Conservation (phyloP, 2,797 vertebrate species). For the Ispidina lecontei region DNA sequence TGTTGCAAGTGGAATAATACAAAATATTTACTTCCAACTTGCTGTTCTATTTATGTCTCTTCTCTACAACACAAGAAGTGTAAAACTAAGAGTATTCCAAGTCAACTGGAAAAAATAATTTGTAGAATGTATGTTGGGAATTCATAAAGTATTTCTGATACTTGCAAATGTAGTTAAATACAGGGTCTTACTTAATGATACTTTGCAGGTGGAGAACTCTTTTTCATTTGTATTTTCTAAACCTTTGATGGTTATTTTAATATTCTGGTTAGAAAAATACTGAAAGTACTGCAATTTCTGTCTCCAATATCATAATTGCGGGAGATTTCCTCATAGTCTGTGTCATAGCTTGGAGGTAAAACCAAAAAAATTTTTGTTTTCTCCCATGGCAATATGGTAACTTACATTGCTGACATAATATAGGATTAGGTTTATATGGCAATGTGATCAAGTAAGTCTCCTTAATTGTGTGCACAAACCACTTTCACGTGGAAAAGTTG, state of each 20-base stretch:
- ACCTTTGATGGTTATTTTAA: background rate
- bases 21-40: background rate
- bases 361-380: background rate
- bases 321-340: background rate
- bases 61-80: background rate
- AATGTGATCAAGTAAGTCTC: background rate
- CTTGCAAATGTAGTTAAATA: background rate
- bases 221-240: background rate
- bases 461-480: background rate
- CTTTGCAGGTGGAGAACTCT: background rate
- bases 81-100: background rate
- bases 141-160: background rate
- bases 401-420: background rate
- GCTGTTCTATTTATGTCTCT: background rate
- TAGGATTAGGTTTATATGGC: background rate
- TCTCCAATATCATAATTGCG: background rate
- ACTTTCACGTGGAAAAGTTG: background rate
- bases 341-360: background rate
- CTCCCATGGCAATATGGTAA: background rate
- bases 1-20: background rate
- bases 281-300: background rate
- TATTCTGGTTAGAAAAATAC: background rate
- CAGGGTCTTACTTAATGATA: background rate
- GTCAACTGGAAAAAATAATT: background rate
- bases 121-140: background rate